phyloP scores from a whole-genome alignment of 1,140 invertebrate genomes.

The Ceratina calcarata region DNA sequence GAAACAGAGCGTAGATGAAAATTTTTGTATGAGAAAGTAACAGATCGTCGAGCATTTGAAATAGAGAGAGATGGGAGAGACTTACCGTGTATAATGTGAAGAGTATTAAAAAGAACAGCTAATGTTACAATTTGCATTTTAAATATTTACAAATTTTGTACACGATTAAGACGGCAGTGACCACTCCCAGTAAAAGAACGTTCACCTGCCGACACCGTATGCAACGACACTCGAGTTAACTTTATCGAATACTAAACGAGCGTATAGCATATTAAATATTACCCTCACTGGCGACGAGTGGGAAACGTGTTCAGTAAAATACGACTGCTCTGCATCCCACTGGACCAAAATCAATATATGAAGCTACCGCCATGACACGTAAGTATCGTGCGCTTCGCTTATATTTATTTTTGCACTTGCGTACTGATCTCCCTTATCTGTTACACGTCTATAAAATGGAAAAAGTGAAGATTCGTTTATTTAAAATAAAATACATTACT shows the following conservation, averaged over 20 bases:
- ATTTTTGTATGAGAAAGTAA: neutral
- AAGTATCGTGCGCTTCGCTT: too few species aligned
- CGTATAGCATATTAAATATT: slow-evolving; percentile 25
- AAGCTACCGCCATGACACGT: slow-evolving; percentile 63
- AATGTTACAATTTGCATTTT: slow-evolving; percentile 50
- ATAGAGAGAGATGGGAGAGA: neutral
- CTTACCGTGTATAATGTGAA: slow-evolving; percentile 53
- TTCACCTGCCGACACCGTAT: slow-evolving; percentile 17
- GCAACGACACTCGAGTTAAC: slow-evolving; percentile 33
- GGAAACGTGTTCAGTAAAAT: slow-evolving; percentile 42
- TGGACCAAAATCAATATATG: slow-evolving; percentile 69
- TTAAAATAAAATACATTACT: too few species aligned
- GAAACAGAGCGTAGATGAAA: neutral
- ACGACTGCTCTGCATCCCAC: slow-evolving; percentile 60
- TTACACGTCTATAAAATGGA: too few species aligned
- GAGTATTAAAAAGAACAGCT: slow-evolving; percentile 40
- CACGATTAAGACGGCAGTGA: slow-evolving; percentile 10
- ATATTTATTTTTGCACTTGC: too few species aligned
- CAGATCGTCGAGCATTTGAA: neutral
- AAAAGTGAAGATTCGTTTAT: too few species aligned
- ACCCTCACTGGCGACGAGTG: neutral
- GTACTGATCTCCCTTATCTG: too few species aligned
- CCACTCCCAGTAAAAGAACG: slow-evolving; percentile 36
- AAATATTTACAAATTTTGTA: slow-evolving; percentile 51
- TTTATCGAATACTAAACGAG: slow-evolving; percentile 28